Conservation (phyloP, 2,797 vertebrate species). For the Molothrus aeneus region DNA sequence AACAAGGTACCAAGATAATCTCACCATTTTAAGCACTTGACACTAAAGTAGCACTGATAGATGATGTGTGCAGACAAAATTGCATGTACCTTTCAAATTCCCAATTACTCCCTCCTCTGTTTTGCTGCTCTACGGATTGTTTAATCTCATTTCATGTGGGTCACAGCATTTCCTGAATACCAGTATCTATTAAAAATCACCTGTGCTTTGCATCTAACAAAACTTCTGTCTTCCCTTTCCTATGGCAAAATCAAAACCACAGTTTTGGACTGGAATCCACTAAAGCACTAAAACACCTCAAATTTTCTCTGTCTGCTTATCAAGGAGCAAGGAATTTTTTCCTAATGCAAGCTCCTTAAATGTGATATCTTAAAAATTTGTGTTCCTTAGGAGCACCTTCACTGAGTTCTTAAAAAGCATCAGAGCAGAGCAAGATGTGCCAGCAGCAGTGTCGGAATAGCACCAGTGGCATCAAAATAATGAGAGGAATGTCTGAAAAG, state of each 20-base stretch:
- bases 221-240: not conserved
- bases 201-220: not conserved
- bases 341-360: not conserved
- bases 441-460: not conserved
- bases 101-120: not conserved
- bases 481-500: not conserved
- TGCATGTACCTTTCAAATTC: not conserved
- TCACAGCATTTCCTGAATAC: not conserved
- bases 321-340: not conserved
- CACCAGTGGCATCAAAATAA: not conserved
- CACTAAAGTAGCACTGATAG: not conserved
- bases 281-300: not conserved
- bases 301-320: not conserved
- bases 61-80: not conserved
- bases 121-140: not conserved
- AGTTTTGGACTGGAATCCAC: not conserved
- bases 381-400: not conserved
- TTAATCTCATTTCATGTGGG: not conserved
- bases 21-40: not conserved
- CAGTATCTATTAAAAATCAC: not conserved
- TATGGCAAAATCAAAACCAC: not conserved
- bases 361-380: not conserved
- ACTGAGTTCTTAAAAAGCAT: not conserved
- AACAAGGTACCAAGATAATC: not conserved
- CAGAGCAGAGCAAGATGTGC: not conserved